Evolutionary conservation across 2,888 invertebrate genomes (phyloP).

Genomic region (Andrena fulva): DNA sequence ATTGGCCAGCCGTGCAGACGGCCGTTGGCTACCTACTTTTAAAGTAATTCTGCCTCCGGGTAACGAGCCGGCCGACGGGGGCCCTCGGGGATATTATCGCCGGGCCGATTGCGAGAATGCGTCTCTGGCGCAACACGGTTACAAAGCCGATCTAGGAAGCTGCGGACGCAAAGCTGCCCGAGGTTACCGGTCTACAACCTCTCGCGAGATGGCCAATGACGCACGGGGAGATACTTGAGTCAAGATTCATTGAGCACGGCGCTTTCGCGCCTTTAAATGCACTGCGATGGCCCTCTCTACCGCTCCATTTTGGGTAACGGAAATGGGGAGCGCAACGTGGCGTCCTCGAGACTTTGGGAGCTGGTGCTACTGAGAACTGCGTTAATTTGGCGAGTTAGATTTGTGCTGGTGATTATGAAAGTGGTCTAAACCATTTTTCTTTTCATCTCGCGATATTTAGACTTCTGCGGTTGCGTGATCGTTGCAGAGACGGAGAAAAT

Average conservation of each 20-base stretch:
- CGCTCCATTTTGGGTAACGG: background rate
- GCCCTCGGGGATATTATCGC: constrained; percentile 66
- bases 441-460: no score
- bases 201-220: background rate
- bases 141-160: constrained; percentile 66
- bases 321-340: background rate
- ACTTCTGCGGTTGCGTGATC: no score
- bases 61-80: constrained; percentile 72
- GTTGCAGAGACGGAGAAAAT: no score
- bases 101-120: constrained; percentile 67
- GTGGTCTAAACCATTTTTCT: no score
- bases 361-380: no score
- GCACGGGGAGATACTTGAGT: background rate
- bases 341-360: no score
- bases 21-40: constrained; percentile 78
- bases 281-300: background rate
- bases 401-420: no score
- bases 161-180: background rate
- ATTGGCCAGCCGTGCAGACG: constrained; percentile 74
- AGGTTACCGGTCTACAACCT: constrained; percentile 3
- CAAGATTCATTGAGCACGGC: background rate
- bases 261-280: background rate
- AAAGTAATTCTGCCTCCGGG: constrained; percentile 78
- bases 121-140: constrained; percentile 74
- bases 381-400: no score